These are phyloP conservation scores for Rapana venosa DNA, from an alignment of 2,888 invertebrate species.

Conservation along the genomic window DNA sequence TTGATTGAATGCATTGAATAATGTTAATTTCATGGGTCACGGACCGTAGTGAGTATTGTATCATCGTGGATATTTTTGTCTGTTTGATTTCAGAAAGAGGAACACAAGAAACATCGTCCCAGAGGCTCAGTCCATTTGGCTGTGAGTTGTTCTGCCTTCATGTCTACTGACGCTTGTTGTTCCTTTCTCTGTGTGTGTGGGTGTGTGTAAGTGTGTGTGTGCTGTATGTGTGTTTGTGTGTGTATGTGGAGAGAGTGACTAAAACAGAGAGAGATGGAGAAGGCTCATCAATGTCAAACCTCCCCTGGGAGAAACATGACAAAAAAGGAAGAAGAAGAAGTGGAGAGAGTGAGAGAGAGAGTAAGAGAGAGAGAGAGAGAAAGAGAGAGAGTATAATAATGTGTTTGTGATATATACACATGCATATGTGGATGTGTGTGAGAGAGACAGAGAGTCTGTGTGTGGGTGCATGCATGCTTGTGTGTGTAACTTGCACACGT, in stretches of 20 bases:
- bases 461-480: neutral
- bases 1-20: too few relatives aligned
- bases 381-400: too few relatives aligned
- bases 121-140: conserved; percentile 89
- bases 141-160: conserved; percentile 66
- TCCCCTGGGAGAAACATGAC: too few relatives aligned
- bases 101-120: conserved; percentile 79
- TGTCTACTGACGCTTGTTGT: neutral
- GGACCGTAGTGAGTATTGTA: too few relatives aligned
- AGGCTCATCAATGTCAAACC: too few relatives aligned
- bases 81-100: conserved; percentile 76
- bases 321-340: too few relatives aligned
- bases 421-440: neutral
- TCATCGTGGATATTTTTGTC: conserved; percentile 4
- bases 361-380: too few relatives aligned
- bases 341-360: too few relatives aligned
- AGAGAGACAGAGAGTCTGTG: neutral
- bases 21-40: too few relatives aligned
- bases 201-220: neutral
- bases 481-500: too few relatives aligned
- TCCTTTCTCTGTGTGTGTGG: neutral
- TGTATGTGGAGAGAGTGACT: neutral
- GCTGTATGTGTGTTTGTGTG: neutral
- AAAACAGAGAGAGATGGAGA: too few relatives aligned
- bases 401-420: neutral